phyloP scores from a whole-genome alignment of 2,797 vertebrate genomes.

The Tapera naevia region DNA sequence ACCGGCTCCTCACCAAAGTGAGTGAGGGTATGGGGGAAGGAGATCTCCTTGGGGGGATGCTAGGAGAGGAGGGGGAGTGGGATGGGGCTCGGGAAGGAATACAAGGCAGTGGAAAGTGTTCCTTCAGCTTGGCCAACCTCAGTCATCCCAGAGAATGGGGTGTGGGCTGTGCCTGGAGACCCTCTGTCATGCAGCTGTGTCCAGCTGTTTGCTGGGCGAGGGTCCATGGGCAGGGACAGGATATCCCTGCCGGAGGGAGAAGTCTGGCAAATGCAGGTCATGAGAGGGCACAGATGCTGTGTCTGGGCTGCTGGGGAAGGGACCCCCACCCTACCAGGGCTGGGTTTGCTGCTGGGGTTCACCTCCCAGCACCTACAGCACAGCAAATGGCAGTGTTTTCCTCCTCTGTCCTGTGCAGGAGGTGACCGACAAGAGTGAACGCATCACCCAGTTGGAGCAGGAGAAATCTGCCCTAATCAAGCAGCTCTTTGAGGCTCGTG shows the following conservation, averaged over 20 bases:
- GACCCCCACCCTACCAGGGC: background rate
- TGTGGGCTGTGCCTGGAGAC: background rate
- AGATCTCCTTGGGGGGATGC: background rate
- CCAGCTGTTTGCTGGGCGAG: background rate
- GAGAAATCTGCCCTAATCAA: conserved; percentile 96
- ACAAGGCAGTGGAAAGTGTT: background rate
- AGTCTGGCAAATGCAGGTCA: background rate
- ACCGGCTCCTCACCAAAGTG: conserved; percentile 93
- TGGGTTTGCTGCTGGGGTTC: background rate
- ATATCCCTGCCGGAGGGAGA: background rate
- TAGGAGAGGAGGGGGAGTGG: background rate
- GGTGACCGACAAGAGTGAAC: conserved; percentile 90
- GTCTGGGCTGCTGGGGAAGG: background rate
- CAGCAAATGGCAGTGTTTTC: background rate
- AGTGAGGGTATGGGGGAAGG: rapidly evolving
- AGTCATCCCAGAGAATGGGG: background rate
- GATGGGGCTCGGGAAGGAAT: background rate
- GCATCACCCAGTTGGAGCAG: conserved; percentile 93
- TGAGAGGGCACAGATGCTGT: background rate
- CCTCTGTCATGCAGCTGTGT: background rate
- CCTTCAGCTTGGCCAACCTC: background rate
- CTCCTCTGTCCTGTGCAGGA: conserved; percentile 76
- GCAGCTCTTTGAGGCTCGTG: conserved; percentile 92
- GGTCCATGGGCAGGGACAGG: background rate
- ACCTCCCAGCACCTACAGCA: background rate